phyloP scores from a whole-genome alignment of 2,888 invertebrate species.

The Lampropteryx suffumata region DNA sequence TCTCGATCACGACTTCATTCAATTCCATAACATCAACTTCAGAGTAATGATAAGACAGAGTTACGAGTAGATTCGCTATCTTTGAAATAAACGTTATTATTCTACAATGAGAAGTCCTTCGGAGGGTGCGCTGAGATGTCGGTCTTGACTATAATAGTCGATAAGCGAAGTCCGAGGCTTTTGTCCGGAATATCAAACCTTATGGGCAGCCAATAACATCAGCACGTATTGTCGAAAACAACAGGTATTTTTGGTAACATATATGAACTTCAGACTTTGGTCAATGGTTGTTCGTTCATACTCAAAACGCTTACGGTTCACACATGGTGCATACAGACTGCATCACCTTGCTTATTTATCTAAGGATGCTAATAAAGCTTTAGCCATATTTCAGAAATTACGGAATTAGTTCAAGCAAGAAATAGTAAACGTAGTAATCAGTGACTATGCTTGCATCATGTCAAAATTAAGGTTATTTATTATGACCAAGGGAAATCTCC shows the following conservation, averaged over 20 bases:
- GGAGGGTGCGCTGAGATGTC: too few species aligned
- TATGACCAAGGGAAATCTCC: neutral
- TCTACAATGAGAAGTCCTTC: too few species aligned
- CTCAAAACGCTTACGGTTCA: neutral
- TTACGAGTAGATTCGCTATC: too few species aligned
- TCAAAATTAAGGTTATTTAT: slow-evolving; percentile 11
- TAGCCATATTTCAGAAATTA: slow-evolving; percentile 12
- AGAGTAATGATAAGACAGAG: slow-evolving; percentile 1
- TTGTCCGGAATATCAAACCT: too few species aligned
- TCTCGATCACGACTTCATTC: slow-evolving; percentile 40
- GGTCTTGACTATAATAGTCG: too few species aligned
- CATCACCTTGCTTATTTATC: neutral
- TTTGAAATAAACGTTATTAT: too few species aligned
- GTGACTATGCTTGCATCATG: slow-evolving; percentile 17
- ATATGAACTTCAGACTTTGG: too few species aligned
- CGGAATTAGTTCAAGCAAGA: slow-evolving; percentile 24
- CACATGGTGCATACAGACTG: neutral
- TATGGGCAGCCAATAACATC: too few species aligned
- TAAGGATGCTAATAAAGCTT: neutral
- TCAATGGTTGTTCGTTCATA: neutral
- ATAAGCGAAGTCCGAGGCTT: too few species aligned
- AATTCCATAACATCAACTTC: slow-evolving; percentile 39
- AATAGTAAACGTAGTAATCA: slow-evolving; percentile 17
- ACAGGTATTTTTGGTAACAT: too few species aligned
- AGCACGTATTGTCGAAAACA: too few species aligned